Evolutionary conservation across 2,888 invertebrate species (phyloP), one percentile per base, ranked within the genome.

Genomic region (Mythimna vitellina): DNA sequence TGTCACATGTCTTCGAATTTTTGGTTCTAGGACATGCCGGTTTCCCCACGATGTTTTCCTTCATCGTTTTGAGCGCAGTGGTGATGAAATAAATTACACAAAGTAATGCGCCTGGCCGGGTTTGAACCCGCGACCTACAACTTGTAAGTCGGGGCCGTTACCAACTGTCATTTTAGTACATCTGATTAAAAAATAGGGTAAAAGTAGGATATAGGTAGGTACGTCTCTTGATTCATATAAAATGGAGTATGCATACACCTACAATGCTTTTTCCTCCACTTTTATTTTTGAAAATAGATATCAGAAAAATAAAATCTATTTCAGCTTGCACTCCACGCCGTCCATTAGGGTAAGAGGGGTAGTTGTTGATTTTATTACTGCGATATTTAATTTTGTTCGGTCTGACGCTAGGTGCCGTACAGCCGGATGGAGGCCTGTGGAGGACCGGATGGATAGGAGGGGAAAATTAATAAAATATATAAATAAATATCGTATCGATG

Each of bases 311-410:
- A 10, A 14, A 75, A n/a, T 38, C 0, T 25, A 29, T 69, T 65
- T 49, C 3, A 53, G 6, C 25, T 49, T 38, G 25, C 35, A 57
- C 53, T 65, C n/a, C 25, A 51, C 10, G 25, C 14, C n/a, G 29
- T 58, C 61, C 68, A 68, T 80, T 68, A 80, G n/a, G 29, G 56
- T 53, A 42, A 10, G 25, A 65, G 68, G 51, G 9, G 42, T 20
- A 80, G 75, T 64, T 51, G 64, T 57, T 65, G 65, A 81, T 77
- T 76, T 70, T 77, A 66, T 81, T 67, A 77, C 42, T 57, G 60
- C 56, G 22, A 77, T 66, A 62, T 75, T 77, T 70, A 76, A 70
- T 81, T 64, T 61, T 53, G 60, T 66, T 46, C 17, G 14, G 17
- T 49, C 29, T 49, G 58, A 42, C 38, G 29, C 3, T 29, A 6